Base-by-base conservation (phyloP, 2,113 vertebrate genomes). In the Thalassarche chlororhynchos region DNA sequence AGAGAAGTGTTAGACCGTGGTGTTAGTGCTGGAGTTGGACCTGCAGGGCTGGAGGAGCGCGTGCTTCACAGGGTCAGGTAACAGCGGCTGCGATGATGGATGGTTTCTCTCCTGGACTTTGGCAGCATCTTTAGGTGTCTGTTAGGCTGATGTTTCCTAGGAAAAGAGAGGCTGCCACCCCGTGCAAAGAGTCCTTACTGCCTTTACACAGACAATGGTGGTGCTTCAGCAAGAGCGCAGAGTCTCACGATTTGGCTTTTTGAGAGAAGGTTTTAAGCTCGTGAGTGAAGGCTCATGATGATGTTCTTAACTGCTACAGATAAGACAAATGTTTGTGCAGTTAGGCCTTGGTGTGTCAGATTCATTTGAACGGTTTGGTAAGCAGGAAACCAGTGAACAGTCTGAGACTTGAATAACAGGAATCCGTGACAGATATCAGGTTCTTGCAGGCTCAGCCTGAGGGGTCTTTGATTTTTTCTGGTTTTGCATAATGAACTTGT, bases 91-190 rank as follows among this genome's bases (percentile, higher is more conserved):
- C 9, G 5, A 2, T 28, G n/a, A 18, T 31, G 34, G 8, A 20
- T 19, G 12, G 15, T 29, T 85, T 58, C 25, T 49, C 28, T 31
- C 40, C 66, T 15, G 16, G 79, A 51, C 36, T 32, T 4, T 1
- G 11, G 21, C n/a, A 74, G 31, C 36, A 23, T 57, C 29, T 65
- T 60, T 14, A 26, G 3, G 24, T n/a, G 15, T n/a, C 23, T 8
- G 17, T 25, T 14, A 38, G 21, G 46, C 5, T 3, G 2, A 3
- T 8, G 26, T 23, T 72, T 79, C 46, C 64, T 75, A n/a, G 52
- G 52, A 86, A 46, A 62, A 71, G 71, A 94, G 78, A 95, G 44
- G 16, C 94, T 96, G 90, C 94, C 94, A 88, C 71, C 94, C 57
- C 74, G 79, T 94, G 93, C 60, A 4, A 14, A 18, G 23, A 84